Evolutionary conservation across 1,140 invertebrate genomes (phyloP).

Genomic region (Drosophila burlai): DNA sequence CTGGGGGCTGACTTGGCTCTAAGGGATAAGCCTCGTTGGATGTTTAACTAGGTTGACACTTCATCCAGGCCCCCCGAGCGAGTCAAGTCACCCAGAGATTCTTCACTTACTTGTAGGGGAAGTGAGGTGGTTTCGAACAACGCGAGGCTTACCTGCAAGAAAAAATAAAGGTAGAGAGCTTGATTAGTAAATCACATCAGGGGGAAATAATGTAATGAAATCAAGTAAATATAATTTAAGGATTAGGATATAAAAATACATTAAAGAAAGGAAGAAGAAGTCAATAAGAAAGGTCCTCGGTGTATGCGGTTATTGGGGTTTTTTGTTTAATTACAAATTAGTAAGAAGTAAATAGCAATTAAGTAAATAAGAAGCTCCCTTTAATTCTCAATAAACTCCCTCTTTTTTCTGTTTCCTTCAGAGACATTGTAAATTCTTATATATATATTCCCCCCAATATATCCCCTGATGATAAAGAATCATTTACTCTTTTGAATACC

Average conservation of each 20-base stretch:
- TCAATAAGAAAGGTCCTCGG: no score
- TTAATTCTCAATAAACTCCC: no score
- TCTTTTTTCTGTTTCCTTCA: no score
- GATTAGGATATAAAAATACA: background rate
- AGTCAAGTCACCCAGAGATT: conserved; percentile 7
- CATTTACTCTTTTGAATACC: background rate
- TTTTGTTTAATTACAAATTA: conserved; percentile 12
- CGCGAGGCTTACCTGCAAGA: conserved; percentile 17
- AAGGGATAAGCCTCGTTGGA: conserved; percentile 32
- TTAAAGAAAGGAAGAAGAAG: no score
- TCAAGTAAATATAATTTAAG: background rate
- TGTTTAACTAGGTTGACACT: conserved; percentile 60
- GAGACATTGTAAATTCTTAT: no score
- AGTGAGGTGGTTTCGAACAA: no score
- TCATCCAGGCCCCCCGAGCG: conserved; percentile 28
- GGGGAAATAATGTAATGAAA: background rate
- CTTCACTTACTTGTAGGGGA: conserved; percentile 9
- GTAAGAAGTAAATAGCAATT: no score
- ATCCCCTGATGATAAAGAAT: background rate
- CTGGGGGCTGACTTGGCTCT: background rate
- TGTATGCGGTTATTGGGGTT: background rate
- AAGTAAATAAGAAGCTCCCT: no score
- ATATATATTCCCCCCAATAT: no score
- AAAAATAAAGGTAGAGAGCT: conserved; percentile 1
- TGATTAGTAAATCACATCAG: conserved; percentile 18